Evolutionary conservation across 2,888 invertebrate genomes (phyloP), one percentile per base, ranked within the genome.

Genomic region (Agrotis ipsilon): DNA sequence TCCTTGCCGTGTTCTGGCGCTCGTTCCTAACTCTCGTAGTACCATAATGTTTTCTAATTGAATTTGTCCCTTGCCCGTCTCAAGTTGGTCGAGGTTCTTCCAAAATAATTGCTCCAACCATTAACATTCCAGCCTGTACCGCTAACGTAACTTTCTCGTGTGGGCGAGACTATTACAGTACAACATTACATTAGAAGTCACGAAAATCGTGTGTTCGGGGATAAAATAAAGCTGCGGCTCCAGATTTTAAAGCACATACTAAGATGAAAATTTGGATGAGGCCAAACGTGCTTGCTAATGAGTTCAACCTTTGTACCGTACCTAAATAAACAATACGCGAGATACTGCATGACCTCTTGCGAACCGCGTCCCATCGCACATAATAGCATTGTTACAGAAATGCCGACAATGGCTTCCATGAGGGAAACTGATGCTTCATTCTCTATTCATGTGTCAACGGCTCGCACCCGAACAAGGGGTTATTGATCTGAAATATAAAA

Each of bases 401-500:
- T 81, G 83, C 84, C 87, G 84, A 92, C 90, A 90, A 92, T 91
- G 85, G 85, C 84, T 86, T 86, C 83, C 85, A 88, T 84, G 89
- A 88, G 89, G 88, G 90, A 92, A 91, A 90, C 89, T 88, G 88
- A 87, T 85, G 87, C 86, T 89, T 87, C 87, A 88, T 87, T 86
- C 87, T 87, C 89, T 85, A 91, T 90, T 92, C 92, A 91, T 87
- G 88, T 93, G 93, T 93, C 94, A 93, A 91, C 90, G 89, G 86
- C 88, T 93, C 88, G 88, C 90, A 86, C 89, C 90, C 85, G 81
- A 90, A 90, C 89, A 88, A 92, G 90, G 82, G 92, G 94, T 92
- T 93, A 94, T 93, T 92, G 93, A 92, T 93, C 93, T 92, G 88
- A 84, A 91, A 88, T 92, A 91, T 92, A 91, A 93, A 92, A 92